Evolutionary conservation across 2,797 vertebrate species (phyloP).

Genomic region (Lithobates pipiens): DNA sequence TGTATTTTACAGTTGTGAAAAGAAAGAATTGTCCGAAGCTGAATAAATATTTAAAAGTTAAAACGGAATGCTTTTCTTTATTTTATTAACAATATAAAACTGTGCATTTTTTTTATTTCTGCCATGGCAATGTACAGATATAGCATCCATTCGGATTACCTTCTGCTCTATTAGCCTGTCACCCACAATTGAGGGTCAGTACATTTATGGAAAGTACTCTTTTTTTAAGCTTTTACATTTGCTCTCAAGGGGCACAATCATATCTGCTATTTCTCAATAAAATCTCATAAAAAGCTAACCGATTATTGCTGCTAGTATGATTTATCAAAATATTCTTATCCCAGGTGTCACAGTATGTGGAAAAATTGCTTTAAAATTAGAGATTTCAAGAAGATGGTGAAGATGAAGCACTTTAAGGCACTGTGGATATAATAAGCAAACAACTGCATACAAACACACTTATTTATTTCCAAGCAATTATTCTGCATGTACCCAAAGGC

Average conservation of each 20-base stretch:
- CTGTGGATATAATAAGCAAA: not conserved
- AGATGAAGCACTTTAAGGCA: conserved; percentile 3
- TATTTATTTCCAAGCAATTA: not conserved
- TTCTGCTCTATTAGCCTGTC: conserved; percentile 5
- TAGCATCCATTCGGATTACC: not conserved
- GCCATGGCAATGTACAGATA: not conserved
- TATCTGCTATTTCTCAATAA: conserved; percentile 22
- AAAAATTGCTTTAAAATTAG: conserved; percentile 41
- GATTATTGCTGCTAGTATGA: conserved; percentile 40
- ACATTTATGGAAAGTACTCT: not conserved
- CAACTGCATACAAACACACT: not conserved
- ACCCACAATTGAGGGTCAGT: not conserved
- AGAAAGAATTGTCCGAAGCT: too few species aligned
- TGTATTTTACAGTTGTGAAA: too few species aligned
- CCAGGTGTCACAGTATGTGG: conserved; percentile 33
- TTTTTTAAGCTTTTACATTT: conserved; percentile 14
- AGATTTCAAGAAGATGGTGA: conserved; percentile 21
- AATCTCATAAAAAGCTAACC: conserved; percentile 29
- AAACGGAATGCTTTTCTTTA: not conserved
- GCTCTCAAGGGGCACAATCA: conserved; percentile 1
- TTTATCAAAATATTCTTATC: conserved; percentile 34
- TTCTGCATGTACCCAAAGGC: not conserved
- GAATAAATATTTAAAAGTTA: too few species aligned
- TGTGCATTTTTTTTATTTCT: not conserved
- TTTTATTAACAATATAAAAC: not conserved